phyloP scores from a whole-genome alignment of 37 sponge, comb jelly and placozoan species.

The Cliona cf. orientalis region DNA sequence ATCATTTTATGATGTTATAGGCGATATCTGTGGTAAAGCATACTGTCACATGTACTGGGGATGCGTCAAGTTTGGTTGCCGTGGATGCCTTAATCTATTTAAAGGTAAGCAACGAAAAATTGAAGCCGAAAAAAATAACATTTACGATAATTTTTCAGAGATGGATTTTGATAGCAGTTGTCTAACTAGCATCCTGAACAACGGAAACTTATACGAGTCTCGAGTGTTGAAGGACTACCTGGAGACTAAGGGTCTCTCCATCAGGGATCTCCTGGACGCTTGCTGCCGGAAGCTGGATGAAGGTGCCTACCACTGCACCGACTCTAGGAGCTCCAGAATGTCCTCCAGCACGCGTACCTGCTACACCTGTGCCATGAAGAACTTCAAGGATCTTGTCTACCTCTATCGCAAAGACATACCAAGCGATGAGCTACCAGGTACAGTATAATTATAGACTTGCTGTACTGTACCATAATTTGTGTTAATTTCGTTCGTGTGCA shows the following conservation, averaged over 20 bases:
- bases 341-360: slow-evolving; percentile 31
- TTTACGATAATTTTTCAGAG: slow-evolving; percentile 35
- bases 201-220: slow-evolving; percentile 74
- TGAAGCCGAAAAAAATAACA: neutral
- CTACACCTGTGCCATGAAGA: slow-evolving; percentile 60
- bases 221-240: slow-evolving; percentile 80
- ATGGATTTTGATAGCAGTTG: slow-evolving; percentile 32
- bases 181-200: slow-evolving; percentile 41
- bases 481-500: too few relatives aligned
- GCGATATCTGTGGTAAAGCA: slow-evolving; percentile 59
- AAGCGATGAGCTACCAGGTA: slow-evolving; percentile 73
- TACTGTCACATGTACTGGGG: slow-evolving; percentile 96
- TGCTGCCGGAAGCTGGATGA: slow-evolving; percentile 60
- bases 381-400: slow-evolving; percentile 77
- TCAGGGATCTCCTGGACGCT: slow-evolving; percentile 45
- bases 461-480: too few relatives aligned
- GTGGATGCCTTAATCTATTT: slow-evolving; percentile 81
- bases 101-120: too few relatives aligned
- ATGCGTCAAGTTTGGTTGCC: slow-evolving; percentile 61
- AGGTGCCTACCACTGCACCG: slow-evolving; percentile 51
- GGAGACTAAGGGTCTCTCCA: slow-evolving; percentile 25
- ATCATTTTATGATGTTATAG: slow-evolving; percentile 14
- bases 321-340: slow-evolving; percentile 2
- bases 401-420: slow-evolving; percentile 84
- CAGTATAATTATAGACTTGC: too few relatives aligned